Evolutionary conservation across 2,113 vertebrate species (phyloP).

Genomic region (Cyanistes caeruleus): DNA sequence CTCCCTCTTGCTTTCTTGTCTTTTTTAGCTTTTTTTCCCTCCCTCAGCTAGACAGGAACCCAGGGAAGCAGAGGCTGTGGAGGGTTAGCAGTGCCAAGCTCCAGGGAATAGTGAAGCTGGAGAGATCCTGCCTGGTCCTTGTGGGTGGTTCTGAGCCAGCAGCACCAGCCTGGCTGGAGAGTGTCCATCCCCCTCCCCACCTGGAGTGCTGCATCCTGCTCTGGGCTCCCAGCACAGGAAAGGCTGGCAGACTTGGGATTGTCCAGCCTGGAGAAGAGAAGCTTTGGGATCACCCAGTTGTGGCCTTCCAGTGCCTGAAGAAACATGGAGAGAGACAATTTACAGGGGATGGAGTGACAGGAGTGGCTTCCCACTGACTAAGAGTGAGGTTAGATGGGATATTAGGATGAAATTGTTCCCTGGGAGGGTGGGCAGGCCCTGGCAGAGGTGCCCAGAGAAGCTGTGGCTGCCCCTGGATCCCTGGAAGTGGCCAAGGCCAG

Average conservation of each 20-base stretch:
- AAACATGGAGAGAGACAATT: not conserved
- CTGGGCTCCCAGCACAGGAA: not conserved
- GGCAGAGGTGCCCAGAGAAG: not conserved
- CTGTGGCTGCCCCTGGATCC: not conserved
- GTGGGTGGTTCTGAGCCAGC: not conserved
- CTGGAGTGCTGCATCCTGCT: not conserved
- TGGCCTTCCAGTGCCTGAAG: not conserved
- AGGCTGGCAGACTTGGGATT: not conserved
- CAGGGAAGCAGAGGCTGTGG: not conserved
- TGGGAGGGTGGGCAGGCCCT: not conserved
- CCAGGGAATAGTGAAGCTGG: rapidly evolving
- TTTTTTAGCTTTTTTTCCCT: too few relatives aligned
- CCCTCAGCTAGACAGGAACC: not conserved
- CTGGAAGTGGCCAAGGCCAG: not conserved
- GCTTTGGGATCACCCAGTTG: not conserved
- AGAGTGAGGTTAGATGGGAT: not conserved
- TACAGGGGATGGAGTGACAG: not conserved
- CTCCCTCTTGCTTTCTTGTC: not conserved
- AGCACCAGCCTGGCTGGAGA: rapidly evolving
- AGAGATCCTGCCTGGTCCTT: not conserved
- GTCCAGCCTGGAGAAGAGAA: not conserved
- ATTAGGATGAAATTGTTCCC: not conserved
- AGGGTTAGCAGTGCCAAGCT: not conserved
- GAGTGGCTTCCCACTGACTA: not conserved
- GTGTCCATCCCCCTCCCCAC: rapidly evolving